Conservation (phyloP, 2,797 vertebrate species). For the Muscicapa comitata region DNA sequence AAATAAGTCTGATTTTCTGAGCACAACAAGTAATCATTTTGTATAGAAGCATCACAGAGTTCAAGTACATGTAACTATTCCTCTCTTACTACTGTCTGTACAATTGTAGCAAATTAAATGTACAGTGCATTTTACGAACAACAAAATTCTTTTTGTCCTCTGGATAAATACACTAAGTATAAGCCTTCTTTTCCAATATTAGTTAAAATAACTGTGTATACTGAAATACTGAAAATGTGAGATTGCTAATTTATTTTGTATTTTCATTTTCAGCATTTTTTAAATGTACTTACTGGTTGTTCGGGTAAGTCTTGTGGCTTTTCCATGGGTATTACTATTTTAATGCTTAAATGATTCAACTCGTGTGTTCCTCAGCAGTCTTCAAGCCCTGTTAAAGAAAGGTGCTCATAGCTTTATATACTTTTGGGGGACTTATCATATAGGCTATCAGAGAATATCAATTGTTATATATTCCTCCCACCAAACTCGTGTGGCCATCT, state of each 20-base stretch:
- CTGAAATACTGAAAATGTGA: not conserved
- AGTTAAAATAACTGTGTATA: not conserved
- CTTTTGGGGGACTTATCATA: conserved; percentile 66
- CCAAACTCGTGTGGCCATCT: conserved; percentile 58
- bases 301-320: conserved; percentile 86
- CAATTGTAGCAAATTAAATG: not conserved
- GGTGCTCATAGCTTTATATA: conserved; percentile 72
- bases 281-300: conserved; percentile 84
- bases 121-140: not conserved
- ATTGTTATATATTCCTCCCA: conserved; percentile 59
- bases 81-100: not conserved
- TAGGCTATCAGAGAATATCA: conserved; percentile 71
- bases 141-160: not conserved
- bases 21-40: not conserved
- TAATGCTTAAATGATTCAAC: conserved; percentile 48
- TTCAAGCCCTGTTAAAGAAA: conserved; percentile 74
- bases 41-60: not conserved
- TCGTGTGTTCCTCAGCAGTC: conserved; percentile 66
- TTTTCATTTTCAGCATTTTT: not conserved
- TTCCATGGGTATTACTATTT: conserved; percentile 82
- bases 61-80: not conserved
- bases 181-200: not conserved
- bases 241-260: not conserved
- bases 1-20: not conserved
- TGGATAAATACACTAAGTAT: not conserved